Evolutionary conservation across 2,113 vertebrate species (phyloP).

Genomic region (Aptenodytes patagonicus): DNA sequence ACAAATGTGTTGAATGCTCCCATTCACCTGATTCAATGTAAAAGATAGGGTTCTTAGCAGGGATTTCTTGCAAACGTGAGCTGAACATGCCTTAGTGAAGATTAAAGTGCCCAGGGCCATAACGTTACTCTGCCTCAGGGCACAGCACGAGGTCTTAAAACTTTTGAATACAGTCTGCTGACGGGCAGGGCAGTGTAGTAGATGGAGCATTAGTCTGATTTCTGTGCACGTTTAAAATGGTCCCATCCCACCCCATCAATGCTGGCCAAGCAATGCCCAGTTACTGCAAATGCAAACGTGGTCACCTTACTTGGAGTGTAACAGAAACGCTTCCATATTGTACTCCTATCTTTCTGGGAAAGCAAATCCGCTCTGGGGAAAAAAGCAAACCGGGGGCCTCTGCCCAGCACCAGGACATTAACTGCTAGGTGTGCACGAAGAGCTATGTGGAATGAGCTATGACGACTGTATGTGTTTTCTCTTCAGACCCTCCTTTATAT

Average conservation of each 20-base stretch:
- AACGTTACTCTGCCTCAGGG: background rate
- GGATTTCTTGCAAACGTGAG: background rate
- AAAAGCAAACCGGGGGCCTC: background rate
- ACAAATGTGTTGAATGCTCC: background rate
- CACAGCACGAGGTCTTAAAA: background rate
- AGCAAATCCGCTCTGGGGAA: background rate
- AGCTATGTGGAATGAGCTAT: background rate
- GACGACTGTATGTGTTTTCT: background rate
- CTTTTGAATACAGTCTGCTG: background rate
- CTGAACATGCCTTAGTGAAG: background rate
- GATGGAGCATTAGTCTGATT: background rate
- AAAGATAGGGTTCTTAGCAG: background rate
- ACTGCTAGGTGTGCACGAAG: background rate
- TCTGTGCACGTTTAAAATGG: background rate
- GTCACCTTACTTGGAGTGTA: rapidly evolving
- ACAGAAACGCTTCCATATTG: background rate
- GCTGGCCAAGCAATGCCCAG: background rate
- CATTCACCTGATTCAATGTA: background rate
- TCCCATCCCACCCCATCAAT: background rate
- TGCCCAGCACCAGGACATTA: background rate
- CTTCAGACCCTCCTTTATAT: background rate
- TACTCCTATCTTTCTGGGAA: background rate
- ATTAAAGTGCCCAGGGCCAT: background rate
- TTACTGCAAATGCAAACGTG: background rate
- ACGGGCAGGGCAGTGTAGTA: background rate